Percentiles rank a stretch among this genome's conserved stretches.
phyloP scores from a whole-genome alignment of 2,797 vertebrate genomes.

The Rhabdophis nuchalis region DNA sequence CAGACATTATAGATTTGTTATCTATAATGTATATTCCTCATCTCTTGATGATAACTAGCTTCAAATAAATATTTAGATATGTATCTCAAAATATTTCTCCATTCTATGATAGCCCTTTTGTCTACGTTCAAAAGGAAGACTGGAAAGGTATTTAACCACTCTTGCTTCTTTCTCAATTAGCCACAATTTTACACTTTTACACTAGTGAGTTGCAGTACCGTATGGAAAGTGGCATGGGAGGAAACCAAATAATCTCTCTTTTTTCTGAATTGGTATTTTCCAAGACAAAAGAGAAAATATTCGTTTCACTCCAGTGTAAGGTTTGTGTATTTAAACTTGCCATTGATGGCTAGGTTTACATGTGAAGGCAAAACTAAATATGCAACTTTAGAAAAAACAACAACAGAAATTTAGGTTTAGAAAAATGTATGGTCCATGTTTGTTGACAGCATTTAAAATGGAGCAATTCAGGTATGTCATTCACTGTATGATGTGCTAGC shows the following conservation, averaged over 20 bases:
- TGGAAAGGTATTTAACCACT: not conserved
- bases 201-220: not conserved
- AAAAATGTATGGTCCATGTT: not conserved
- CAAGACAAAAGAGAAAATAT: not conserved
- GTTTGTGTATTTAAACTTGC: not conserved
- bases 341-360: not conserved
- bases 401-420: not conserved
- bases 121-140: not conserved
- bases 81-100: not conserved
- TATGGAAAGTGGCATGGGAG: not conserved
- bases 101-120: not conserved
- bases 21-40: not conserved
- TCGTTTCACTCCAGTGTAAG: not conserved
- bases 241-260: not conserved
- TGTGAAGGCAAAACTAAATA: not conserved
- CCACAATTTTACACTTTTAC: not conserved
- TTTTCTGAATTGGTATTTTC: not conserved
- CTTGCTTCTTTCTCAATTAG: not conserved
- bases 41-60: not conserved
- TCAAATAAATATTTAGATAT: not conserved
- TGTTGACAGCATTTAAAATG: not conserved
- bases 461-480: not conserved
- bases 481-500: not conserved
- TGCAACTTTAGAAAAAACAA: not conserved
- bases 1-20: not conserved